A percentile compares a stretch with the other conserved stretches of the same genome.
Conservation (phyloP, 2,888 invertebrate species). For the Eurytoma adleriae region DNA sequence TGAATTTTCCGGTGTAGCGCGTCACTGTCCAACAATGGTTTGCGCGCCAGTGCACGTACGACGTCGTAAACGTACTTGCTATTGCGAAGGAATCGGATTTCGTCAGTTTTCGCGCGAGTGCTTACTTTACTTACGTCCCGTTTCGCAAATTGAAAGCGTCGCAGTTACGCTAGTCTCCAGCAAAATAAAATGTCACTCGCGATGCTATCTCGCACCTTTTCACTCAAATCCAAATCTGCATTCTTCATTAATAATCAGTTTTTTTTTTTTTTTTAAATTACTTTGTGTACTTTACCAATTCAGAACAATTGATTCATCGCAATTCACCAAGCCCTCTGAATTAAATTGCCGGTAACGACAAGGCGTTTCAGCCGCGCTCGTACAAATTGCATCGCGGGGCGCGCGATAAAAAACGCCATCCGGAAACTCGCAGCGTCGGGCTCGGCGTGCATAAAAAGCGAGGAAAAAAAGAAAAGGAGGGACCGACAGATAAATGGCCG, state of each 20-base stretch:
- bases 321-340: no score
- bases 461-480: constrained; percentile 1
- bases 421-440: neutral
- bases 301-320: no score
- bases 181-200: neutral
- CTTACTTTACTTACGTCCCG: no score
- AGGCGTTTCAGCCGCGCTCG: no score
- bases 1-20: constrained; percentile 32
- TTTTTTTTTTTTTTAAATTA: no score
- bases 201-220: neutral
- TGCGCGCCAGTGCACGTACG: neutral
- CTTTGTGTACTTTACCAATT: no score
- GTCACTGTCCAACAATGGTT: constrained; percentile 36
- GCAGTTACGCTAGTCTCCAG: neutral
- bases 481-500: constrained; percentile 43
- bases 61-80: neutral
- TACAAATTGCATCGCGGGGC: no score
- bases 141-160: constrained; percentile 7
- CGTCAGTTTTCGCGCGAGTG: constrained; percentile 12
- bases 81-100: constrained; percentile 10
- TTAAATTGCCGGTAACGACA: no score
- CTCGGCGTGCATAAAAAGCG: neutral
- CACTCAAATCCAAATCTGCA: no score
- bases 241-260: no score
- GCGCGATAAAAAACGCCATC: neutral